Base-by-base conservation (phyloP, 2,113 vertebrate genomes). In the Neomonachus schauinslandi region DNA sequence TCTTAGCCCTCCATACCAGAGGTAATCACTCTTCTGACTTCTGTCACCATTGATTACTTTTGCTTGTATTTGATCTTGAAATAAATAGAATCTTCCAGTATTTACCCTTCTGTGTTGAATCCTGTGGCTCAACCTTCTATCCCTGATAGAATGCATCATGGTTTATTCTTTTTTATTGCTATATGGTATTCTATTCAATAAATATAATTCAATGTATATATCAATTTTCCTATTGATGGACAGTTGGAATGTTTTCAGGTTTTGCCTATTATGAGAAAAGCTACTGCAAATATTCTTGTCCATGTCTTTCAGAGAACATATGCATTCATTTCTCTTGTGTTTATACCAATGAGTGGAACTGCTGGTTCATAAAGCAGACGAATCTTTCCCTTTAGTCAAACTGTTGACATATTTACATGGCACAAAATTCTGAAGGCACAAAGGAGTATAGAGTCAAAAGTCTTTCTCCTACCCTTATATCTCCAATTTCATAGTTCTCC, bases 181-280 rank as follows among this genome's bases (percentile, higher is more conserved):
- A 2, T 11, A 1, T 94, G 83, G 6, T 71, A 77, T 67, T 91
- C 15, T 46, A 49, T 82, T 83, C 88, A 94, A 74, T 81, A 91
- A 69, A 77, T 69, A 83, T 24, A 63, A 7, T 91, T 91, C 59
- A 15, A 19, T 39, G 79, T 80, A 42, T 31, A 55, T 36, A 46
- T 28, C 4, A 22, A 61, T 84, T 63, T 26, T 89, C 49, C 63
- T 84, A 1, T 16, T 59, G 69, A 51, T 49, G 67, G 36, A 49
- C 77, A 55, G 79, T 96, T 88, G n/a, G 67, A 21, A 49, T 71
- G 39, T 49, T 95, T 97, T 88, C 49, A 33, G 22, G 49, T 80
- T 72, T 79, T 51, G 15, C 49, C n/a, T 83, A 33, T 24, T 28
- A 42, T 51, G 53, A 95, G 69, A 55, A 93, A 91, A 80, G 55